These are phyloP conservation scores for Mamestra brassicae DNA, from an alignment of 2,888 invertebrate genomes.

Conservation along the genomic window DNA sequence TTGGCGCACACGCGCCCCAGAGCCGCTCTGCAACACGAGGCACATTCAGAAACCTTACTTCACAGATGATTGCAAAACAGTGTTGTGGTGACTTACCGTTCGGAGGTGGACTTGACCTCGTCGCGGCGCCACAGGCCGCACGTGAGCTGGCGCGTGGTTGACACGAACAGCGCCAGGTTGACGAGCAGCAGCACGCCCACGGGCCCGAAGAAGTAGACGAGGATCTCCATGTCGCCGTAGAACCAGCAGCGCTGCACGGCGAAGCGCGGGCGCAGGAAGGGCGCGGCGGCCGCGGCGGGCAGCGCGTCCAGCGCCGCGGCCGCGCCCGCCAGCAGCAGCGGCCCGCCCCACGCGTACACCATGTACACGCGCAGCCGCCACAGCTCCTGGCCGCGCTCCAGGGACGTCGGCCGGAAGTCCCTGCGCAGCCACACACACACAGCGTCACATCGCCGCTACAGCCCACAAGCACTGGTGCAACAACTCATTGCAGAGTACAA, in stretches of 20 bases:
- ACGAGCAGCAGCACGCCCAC: constrained; percentile 94
- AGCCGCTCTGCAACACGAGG: constrained; percentile 91
- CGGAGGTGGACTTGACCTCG: constrained; percentile 95
- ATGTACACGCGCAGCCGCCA: constrained; percentile 95
- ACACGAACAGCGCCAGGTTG: constrained; percentile 95
- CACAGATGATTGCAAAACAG: neutral
- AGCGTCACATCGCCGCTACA: constrained; percentile 2
- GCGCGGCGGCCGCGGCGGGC: constrained; percentile 88
- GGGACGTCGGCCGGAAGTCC: constrained; percentile 95
- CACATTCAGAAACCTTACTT: neutral
- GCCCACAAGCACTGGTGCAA: neutral
- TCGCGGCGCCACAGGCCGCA: constrained; percentile 97
- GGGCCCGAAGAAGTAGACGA: constrained; percentile 96
- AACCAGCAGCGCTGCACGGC: constrained; percentile 96
- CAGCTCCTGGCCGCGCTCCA: constrained; percentile 96
- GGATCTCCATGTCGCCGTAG: constrained; percentile 95
- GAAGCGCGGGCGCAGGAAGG: constrained; percentile 94
- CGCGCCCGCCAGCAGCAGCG: constrained; percentile 94
- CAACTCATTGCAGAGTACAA: too few species aligned
- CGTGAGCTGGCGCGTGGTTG: constrained; percentile 96
- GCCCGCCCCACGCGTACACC: constrained; percentile 96
- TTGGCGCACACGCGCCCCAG: constrained; percentile 96
- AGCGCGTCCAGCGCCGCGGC: constrained; percentile 94
- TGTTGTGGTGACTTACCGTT: constrained; percentile 76
- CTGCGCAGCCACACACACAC: constrained; percentile 82